Percentiles rank a stretch among this genome's conserved stretches.
These are phyloP conservation scores for Pterocles burchelli DNA, from an alignment of 2,113 vertebrate species.

Conservation along the genomic window DNA sequence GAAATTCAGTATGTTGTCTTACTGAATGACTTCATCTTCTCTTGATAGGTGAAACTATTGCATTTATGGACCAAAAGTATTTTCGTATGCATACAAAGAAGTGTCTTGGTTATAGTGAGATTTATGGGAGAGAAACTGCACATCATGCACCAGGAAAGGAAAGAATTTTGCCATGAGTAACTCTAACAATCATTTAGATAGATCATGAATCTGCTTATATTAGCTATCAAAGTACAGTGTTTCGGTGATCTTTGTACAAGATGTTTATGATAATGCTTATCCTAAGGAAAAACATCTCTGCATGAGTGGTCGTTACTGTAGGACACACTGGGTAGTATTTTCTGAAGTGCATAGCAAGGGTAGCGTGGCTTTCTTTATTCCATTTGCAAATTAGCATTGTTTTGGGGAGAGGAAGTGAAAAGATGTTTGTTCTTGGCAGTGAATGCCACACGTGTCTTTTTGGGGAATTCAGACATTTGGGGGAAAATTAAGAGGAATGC, in stretches of 20 bases:
- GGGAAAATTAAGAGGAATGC: neutral
- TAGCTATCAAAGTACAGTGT: neutral
- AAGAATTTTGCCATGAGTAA: neutral
- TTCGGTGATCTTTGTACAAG: neutral
- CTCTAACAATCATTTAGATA: neutral
- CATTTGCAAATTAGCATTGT: neutral
- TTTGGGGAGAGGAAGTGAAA: neutral
- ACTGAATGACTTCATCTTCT: slow-evolving; percentile 22
- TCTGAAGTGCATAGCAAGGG: neutral
- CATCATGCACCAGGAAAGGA: neutral
- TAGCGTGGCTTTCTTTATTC: neutral
- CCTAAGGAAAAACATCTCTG: neutral
- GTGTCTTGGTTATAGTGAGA: neutral
- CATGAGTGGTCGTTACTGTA: neutral
- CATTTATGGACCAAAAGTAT: slow-evolving; percentile 9
- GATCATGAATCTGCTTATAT: neutral
- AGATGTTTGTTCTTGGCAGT: neutral
- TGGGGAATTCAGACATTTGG: neutral
- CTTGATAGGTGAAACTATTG: neutral
- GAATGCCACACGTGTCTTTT: slow-evolving; percentile 32
- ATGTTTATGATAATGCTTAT: neutral
- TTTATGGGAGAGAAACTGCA: slow-evolving; percentile 7
- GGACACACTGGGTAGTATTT: neutral
- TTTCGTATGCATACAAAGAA: slow-evolving; percentile 26
- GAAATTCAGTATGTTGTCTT: slow-evolving; percentile 54